A percentile compares a stretch with the other conserved stretches of the same genome.
phyloP scores from a whole-genome alignment of 2,888 invertebrate genomes.

The Physocephala rufipes region DNA sequence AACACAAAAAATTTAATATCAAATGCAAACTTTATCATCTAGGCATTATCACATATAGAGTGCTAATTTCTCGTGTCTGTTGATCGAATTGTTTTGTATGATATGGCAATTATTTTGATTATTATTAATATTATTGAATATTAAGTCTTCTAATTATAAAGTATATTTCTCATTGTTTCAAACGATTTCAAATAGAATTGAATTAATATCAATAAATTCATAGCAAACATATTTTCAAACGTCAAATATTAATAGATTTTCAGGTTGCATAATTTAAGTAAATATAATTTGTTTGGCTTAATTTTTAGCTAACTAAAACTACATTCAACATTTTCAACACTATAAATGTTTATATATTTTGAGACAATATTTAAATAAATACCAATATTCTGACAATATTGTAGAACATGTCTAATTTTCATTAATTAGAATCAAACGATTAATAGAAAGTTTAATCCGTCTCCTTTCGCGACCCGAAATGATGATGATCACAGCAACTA shows the following conservation, averaged over 20 bases:
- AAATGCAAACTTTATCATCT: background rate
- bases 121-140: too few species aligned
- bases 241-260: background rate
- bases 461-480: too few species aligned
- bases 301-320: slow-evolving; percentile 14
- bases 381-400: slow-evolving; percentile 15
- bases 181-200: background rate
- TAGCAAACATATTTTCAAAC: background rate
- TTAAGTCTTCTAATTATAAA: too few species aligned
- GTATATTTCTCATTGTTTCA: too few species aligned
- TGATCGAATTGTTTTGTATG: too few species aligned
- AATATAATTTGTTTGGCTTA: slow-evolving; percentile 12
- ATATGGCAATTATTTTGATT: too few species aligned
- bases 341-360: slow-evolving; percentile 17
- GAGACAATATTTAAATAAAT: slow-evolving; percentile 21
- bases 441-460: background rate
- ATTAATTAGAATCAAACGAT: background rate
- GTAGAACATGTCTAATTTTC: background rate
- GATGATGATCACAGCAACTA: too few species aligned
- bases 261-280: background rate
- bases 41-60: too few species aligned
- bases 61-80: too few species aligned
- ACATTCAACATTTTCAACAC: slow-evolving; percentile 5
- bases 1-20: background rate
- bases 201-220: background rate